Base-by-base conservation (phyloP, 1,140 invertebrate genomes). In the Probaryconus sp. region DNA sequence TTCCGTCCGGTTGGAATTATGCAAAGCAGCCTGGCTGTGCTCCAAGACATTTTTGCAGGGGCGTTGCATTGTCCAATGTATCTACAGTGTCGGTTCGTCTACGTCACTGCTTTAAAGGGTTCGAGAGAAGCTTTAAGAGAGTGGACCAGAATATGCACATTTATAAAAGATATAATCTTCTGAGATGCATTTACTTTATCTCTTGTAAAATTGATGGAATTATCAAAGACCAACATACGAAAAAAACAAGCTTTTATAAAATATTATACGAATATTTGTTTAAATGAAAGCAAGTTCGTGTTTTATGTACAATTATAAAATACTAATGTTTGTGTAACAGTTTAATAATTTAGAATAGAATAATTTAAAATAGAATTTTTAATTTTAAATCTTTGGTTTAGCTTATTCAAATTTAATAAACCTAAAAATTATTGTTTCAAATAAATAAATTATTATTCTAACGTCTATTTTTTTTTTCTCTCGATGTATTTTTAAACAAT, bases 11-110 rank as follows among this genome's bases (percentile, higher is more conserved):
- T 6, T 42, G 28, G 35, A 67, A 73, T 73, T 67, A 73, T 73
- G 70, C 70, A 73, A 73, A 67, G 70, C 55, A 73, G 50, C 26
- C 55, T 51, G 56, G 68, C 40, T 37, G 17, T 26, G 42, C 33
- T 67, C 70, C 70, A 69, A 67, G 61, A 63, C 47, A 69, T 75
- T 69, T 77, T 67, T 61, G 35, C 16, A 24, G 17, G 31, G 17
- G 14, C 48, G 42, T 61, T 21, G 55, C 47, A 35, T 60, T 55
- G 55, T 61, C 47, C 40, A 24, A 61, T 30, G 48, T 56, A 65
- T 61, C 43, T 20, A 33, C 35, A 33, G 21, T 38, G 48, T 45
- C 13, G 42, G 33, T 21, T 67, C 61, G 30, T 45, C 53, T 60
- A 21, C 38, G 28, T 70, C 47, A 48, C 61, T 47, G 35, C 16